These are phyloP conservation scores for Equus przewalskii DNA, from an alignment of 2,113 vertebrate species.

Conservation along the genomic window DNA sequence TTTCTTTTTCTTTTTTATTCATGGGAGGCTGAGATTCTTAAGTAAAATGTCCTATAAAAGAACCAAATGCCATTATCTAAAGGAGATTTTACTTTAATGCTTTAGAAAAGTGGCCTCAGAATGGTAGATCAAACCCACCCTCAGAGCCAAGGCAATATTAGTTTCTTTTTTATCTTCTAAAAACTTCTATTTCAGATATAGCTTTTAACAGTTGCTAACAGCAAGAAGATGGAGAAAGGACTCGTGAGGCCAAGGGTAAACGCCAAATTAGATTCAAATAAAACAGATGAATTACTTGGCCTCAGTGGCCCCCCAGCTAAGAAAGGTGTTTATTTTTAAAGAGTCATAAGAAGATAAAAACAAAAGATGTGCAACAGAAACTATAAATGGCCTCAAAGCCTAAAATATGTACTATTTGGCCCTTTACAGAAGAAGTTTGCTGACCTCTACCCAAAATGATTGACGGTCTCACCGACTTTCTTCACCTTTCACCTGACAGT, in stretches of 20 bases:
- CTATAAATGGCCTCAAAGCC: not conserved
- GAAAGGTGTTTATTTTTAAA: conserved; percentile 24
- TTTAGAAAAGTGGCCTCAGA: not conserved
- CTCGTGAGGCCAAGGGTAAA: not conserved
- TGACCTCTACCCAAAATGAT: not conserved
- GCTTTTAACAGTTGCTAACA: not conserved
- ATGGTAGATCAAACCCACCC: not conserved
- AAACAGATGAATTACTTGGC: not conserved
- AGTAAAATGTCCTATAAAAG: not conserved
- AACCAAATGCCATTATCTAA: not conserved
- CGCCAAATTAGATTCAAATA: not conserved
- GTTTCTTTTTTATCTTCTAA: not conserved
- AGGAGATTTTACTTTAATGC: not conserved
- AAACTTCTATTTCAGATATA: not conserved
- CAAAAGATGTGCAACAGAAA: not conserved
- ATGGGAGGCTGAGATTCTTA: not conserved
- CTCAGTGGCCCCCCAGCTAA: not conserved
- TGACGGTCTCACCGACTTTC: not conserved
- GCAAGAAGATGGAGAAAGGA: not conserved
- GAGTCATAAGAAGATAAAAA: not conserved
- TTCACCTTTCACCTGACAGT: not conserved
- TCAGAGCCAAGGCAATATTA: not conserved
- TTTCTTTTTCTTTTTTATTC: not conserved
- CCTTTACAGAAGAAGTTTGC: not conserved
- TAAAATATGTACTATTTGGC: not conserved